Evolutionary conservation across 2,888 invertebrate species (phyloP), one percentile per base, ranked within the genome.

Genomic region (Biston betularia): DNA sequence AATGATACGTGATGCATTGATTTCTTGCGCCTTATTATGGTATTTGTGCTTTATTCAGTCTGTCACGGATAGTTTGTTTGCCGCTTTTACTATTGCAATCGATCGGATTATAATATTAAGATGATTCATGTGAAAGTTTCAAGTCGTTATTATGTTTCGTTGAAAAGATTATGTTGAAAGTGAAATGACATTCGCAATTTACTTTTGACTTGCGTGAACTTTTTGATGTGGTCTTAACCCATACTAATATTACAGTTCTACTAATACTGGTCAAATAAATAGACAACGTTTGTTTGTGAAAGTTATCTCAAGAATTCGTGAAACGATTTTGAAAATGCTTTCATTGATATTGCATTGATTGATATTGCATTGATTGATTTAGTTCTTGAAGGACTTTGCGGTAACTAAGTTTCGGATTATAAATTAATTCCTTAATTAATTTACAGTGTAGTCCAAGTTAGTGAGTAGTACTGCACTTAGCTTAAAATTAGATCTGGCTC

Each of bases 1-100:
- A 38, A 65, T 63, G 67, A 75, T 77, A 80, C 75, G 78, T 80
- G 80, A 78, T 80, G 71, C 77, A 79, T 83, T 80, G 82, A 82
- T 82, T 79, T 75, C 76, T 69, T 79, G 75, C 74, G 79, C 71
- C 66, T 71, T 73, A 77, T 77, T 79, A 76, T 71, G 69, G 72
- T 72, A 74, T 77, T 70, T 74, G 71, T 72, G 57, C 66, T 63
- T 56, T 70, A 71, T 73, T 74, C 58, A 63, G 63, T 75, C 70
- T 61, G 76, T 72, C 75, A 75, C 71, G 71, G 74, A 65, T 68
- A 56, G 65, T 60, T 61, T 58, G 45, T 70, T 68, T 70, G 61
- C 54, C 52, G 62, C 68, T 70, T 64, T 71, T 63, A 63, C 63
- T 69, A 57, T 70, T 48, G 42, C 63, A 65, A 69, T 14, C 12